phyloP scores from a whole-genome alignment of 2,113 vertebrate genomes.

The Odocoileus hemionus region DNA sequence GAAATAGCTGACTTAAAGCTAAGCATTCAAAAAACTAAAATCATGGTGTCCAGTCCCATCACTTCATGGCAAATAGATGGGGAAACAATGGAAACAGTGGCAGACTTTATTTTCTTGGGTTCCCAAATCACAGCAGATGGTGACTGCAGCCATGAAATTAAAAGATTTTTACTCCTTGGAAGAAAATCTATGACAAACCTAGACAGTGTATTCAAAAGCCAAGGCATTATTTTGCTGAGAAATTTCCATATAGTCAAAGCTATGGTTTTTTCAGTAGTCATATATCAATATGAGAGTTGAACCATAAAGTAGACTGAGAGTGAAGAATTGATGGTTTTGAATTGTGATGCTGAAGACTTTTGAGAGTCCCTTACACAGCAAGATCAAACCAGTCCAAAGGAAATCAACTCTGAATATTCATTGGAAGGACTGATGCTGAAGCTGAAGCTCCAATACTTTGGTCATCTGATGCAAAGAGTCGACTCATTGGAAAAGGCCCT shows the following conservation, averaged over 20 bases:
- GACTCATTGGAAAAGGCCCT: background rate
- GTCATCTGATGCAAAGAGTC: no score
- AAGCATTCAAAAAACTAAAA: background rate
- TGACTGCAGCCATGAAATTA: background rate
- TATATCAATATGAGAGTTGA: background rate
- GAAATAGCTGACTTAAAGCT: background rate
- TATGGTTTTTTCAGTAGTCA: background rate
- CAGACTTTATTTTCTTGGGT: background rate
- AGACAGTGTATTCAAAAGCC: background rate
- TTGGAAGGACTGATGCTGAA: background rate
- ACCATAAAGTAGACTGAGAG: background rate
- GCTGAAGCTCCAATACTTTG: background rate
- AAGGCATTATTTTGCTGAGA: background rate
- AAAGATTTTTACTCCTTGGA: background rate
- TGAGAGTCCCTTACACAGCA: background rate
- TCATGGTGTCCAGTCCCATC: background rate
- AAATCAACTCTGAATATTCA: background rate
- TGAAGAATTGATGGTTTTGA: background rate
- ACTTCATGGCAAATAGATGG: background rate
- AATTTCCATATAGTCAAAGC: background rate
- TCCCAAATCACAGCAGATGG: background rate
- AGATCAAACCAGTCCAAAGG: background rate
- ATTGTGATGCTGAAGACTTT: background rate
- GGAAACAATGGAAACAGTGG: background rate
- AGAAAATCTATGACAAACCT: background rate